Conservation (phyloP, 2,888 invertebrate species). For the Stenoptilia bipunctidactyla region DNA sequence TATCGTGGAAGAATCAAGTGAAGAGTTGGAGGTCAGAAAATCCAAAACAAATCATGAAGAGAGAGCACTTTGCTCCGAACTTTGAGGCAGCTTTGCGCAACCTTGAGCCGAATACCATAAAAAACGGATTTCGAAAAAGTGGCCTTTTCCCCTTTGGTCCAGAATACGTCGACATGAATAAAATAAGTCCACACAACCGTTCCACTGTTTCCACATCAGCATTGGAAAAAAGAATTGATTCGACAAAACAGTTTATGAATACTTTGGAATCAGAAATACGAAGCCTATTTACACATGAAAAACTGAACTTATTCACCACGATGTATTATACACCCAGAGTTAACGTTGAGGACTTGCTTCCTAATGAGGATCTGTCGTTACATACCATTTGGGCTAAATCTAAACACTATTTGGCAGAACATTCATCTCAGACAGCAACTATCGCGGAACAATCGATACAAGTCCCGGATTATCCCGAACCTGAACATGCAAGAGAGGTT, state of each 20-base stretch:
- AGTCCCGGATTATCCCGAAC: background rate
- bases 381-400: conserved; percentile 11
- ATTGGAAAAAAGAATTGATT: conserved; percentile 6
- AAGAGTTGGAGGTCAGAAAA: conserved; percentile 7
- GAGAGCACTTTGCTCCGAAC: conserved; percentile 16
- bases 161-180: conserved; percentile 14
- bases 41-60: conserved; percentile 14
- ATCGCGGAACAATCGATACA: background rate
- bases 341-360: conserved; percentile 11
- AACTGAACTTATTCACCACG: conserved; percentile 11
- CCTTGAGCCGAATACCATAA: conserved; percentile 14
- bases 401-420: conserved; percentile 9
- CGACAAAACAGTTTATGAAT: conserved; percentile 4
- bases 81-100: conserved; percentile 14
- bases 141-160: conserved; percentile 8
- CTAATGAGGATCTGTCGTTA: conserved; percentile 12
- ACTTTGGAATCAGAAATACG: conserved; percentile 7
- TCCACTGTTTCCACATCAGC: background rate
- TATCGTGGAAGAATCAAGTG: conserved; percentile 12
- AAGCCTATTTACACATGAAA: conserved; percentile 8
- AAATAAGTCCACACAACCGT: conserved; percentile 10
- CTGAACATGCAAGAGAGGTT: conserved; percentile 2
- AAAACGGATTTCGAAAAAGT: conserved; percentile 17
- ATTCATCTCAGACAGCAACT: background rate
- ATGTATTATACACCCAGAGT: conserved; percentile 8